Evolutionary conservation across 2,888 invertebrate species (phyloP).

Genomic region (Cerastoderma edule): DNA sequence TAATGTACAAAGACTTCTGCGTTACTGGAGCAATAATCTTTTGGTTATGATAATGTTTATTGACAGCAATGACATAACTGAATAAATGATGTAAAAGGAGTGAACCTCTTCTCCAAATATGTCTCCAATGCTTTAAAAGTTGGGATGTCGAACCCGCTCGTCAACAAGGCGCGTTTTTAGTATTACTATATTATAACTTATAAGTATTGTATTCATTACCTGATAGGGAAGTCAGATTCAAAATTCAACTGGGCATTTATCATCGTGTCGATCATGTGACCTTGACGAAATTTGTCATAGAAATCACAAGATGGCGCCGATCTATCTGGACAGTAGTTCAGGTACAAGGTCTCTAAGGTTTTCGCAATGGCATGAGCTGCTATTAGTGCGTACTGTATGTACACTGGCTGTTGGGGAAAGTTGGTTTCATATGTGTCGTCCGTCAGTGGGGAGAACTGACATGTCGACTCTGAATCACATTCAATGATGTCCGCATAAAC

Average conservation of each 20-base stretch:
- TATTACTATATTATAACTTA: too few relatives aligned
- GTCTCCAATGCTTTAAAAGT: too few relatives aligned
- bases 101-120: too few relatives aligned
- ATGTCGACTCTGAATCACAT: slow-evolving; percentile 4
- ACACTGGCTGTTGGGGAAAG: slow-evolving; percentile 36
- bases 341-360: slow-evolving; percentile 34
- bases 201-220: too few relatives aligned
- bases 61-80: too few relatives aligned
- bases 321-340: not conserved
- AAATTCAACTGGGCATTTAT: slow-evolving; percentile 30
- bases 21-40: too few relatives aligned
- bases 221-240: slow-evolving; percentile 35
- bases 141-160: too few relatives aligned
- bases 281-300: not conserved
- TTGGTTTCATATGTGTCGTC: not conserved
- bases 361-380: slow-evolving; percentile 49
- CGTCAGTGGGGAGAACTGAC: slow-evolving; percentile 24
- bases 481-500: not conserved
- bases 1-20: too few relatives aligned
- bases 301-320: not conserved
- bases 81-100: too few relatives aligned
- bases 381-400: slow-evolving; percentile 51
- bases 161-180: too few relatives aligned
- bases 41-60: too few relatives aligned
- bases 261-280: slow-evolving; percentile 20